These are phyloP conservation scores for Boloria selene DNA, from an alignment of 2,888 invertebrate species.

Conservation along the genomic window DNA sequence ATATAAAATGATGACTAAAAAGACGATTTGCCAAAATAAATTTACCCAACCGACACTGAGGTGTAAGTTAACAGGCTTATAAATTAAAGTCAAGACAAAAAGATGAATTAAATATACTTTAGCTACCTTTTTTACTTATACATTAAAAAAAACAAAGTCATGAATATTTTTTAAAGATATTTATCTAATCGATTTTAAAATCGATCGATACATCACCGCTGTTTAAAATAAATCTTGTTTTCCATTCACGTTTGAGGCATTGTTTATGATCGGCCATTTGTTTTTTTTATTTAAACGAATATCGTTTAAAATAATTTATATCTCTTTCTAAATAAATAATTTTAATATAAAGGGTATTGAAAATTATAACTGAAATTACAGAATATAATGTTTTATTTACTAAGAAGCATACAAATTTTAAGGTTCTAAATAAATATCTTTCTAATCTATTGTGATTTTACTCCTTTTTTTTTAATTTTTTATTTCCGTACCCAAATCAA, in stretches of 20 bases:
- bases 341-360: too few species aligned
- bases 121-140: slow-evolving; percentile 4
- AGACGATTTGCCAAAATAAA: slow-evolving; percentile 22
- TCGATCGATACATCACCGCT: not conserved
- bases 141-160: not conserved
- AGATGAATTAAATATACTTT: slow-evolving; percentile 14
- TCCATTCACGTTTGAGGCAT: not conserved
- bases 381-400: too few species aligned
- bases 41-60: slow-evolving; percentile 18
- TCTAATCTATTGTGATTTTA: too few species aligned
- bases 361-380: too few species aligned
- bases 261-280: not conserved
- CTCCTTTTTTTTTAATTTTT: too few species aligned
- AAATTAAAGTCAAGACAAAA: slow-evolving; percentile 15
- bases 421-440: too few species aligned
- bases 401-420: too few species aligned
- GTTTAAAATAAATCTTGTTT: slow-evolving; percentile 2
- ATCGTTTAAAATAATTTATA: not conserved
- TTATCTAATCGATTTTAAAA: slow-evolving; percentile 8
- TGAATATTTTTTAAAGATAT: not conserved
- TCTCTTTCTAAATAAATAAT: too few species aligned
- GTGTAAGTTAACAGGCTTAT: slow-evolving; percentile 27
- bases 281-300: too few species aligned
- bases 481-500: too few species aligned
- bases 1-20: slow-evolving; percentile 28